Evolutionary conservation across 2,797 vertebrate genomes (phyloP), one percentile per base, ranked within the genome.

Genomic region (Halcyon leucocephala): DNA sequence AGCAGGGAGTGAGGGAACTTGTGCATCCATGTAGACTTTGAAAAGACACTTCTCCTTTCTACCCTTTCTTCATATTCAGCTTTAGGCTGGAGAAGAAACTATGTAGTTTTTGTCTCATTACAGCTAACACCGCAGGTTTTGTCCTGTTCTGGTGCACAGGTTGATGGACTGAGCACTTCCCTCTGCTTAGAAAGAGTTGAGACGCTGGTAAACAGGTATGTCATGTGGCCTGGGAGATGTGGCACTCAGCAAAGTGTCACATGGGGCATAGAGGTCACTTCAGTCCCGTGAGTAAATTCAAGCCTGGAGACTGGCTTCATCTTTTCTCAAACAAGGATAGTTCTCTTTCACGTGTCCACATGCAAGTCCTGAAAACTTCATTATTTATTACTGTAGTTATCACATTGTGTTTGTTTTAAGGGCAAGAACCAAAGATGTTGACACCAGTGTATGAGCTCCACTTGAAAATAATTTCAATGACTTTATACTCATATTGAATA

Each of bases 221-320:
- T 22, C 25, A 2, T 1, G 1, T 1, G 6, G 41, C 24, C 3
- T 78, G 87, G 51, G 46, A 61, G 10, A 1, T 0, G 11, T 13
- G 14, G 22, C 2, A 0, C 4, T 7, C 16, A 84, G 61, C 3
- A 54, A 42, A 55, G 25, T 42, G 39, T 62, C 42, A 29, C n/a
- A 2, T 0, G 0, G 48, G 16, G 12, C 54, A 9, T 5, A 22
- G 54, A 57, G 16, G 14, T 41, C 41, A 11, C 33, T 72, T 65
- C 24, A 41, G 14, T 62, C 15, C 57, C 57, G 29, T 33, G 70
- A 79, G 22, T n/a, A 60, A 82, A 82, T 25, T 54, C 31, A 51
- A 7, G 17, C 12, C 82, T 78, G 82, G 44, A 76, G 28, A 18
- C 9, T 60, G 82, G 25, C 55, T 58, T 78, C 16, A 26, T 71